Conservation (phyloP, 2,113 vertebrate species). For the Neopipo cinnamomea region DNA sequence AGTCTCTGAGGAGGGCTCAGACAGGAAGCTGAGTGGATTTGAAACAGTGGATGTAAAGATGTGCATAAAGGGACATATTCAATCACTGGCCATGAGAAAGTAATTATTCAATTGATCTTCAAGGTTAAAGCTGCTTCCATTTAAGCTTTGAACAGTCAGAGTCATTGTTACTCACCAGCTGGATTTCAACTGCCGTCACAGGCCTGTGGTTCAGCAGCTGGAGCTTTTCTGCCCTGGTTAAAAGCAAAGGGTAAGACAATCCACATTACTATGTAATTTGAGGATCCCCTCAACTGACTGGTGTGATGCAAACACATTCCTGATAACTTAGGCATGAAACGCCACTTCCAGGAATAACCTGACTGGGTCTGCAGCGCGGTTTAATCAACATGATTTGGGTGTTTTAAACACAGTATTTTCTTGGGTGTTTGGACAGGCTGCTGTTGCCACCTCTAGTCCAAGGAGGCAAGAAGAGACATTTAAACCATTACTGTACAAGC, state of each 20-base stretch:
- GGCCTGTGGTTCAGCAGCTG: conserved; percentile 95
- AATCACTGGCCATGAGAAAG: conserved; percentile 1
- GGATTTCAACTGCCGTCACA: conserved; percentile 94
- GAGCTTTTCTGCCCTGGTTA: conserved; percentile 91
- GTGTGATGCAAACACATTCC: neutral
- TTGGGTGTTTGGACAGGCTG: neutral
- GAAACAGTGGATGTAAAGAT: neutral
- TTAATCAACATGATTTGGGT: neutral
- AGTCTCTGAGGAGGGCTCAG: neutral
- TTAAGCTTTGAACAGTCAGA: neutral
- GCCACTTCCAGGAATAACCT: neutral
- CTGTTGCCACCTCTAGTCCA: neutral
- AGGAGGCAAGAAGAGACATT: neutral
- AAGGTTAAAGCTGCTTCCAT: conserved; percentile 1
- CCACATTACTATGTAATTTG: neutral
- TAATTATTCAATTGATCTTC: neutral
- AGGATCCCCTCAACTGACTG: neutral
- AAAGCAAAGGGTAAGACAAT: conserved; percentile 8
- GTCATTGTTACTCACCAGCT: conserved; percentile 82
- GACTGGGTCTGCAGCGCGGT: neutral
- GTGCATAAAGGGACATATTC: neutral
- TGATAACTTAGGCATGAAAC: neutral
- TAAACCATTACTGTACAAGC: neutral
- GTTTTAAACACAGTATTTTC: neutral
- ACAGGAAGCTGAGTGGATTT: neutral